phyloP scores from a whole-genome alignment of 2,888 invertebrate species.

The Macaria liturata region DNA sequence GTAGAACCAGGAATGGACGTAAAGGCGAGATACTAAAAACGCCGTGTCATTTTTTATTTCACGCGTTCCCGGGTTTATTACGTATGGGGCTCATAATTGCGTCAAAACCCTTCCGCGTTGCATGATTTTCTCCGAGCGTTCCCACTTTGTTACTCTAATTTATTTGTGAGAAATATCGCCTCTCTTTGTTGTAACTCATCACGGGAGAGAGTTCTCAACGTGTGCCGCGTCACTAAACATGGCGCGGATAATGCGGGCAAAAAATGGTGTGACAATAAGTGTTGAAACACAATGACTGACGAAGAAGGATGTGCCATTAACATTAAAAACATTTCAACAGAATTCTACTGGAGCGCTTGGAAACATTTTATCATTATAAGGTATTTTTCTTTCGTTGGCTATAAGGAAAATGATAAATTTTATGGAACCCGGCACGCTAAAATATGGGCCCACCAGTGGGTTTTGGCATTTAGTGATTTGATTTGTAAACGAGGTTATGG shows the following conservation, averaged over 20 bases:
- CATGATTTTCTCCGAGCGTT: slow-evolving; percentile 29
- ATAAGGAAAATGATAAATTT: slow-evolving; percentile 19
- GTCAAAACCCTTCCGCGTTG: slow-evolving; percentile 26
- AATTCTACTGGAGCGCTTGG: slow-evolving; percentile 27
- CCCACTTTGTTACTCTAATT: slow-evolving; percentile 33
- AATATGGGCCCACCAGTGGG: slow-evolving; percentile 16
- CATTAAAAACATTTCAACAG: slow-evolving; percentile 35
- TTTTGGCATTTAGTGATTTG: slow-evolving; percentile 21
- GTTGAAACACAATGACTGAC: slow-evolving; percentile 35
- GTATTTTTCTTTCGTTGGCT: slow-evolving; percentile 22
- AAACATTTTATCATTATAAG: slow-evolving; percentile 30
- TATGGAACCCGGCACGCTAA: slow-evolving; percentile 13
- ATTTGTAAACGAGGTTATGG: slow-evolving; percentile 9
- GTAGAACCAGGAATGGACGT: slow-evolving; percentile 29
- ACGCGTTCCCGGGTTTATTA: slow-evolving; percentile 26
- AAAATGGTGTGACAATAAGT: slow-evolving; percentile 39
- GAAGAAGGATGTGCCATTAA: slow-evolving; percentile 38
- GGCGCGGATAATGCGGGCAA: slow-evolving; percentile 34
- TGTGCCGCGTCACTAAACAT: slow-evolving; percentile 35
- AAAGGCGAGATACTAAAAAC: slow-evolving; percentile 18
- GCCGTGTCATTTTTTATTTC: slow-evolving; percentile 19
- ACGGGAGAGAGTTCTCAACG: slow-evolving; percentile 30
- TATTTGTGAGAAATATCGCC: slow-evolving; percentile 35
- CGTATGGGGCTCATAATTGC: slow-evolving; percentile 22
- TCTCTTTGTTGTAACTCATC: slow-evolving; percentile 35